Conservation (phyloP, 2,113 vertebrate species). For the Chaetura pelagica region DNA sequence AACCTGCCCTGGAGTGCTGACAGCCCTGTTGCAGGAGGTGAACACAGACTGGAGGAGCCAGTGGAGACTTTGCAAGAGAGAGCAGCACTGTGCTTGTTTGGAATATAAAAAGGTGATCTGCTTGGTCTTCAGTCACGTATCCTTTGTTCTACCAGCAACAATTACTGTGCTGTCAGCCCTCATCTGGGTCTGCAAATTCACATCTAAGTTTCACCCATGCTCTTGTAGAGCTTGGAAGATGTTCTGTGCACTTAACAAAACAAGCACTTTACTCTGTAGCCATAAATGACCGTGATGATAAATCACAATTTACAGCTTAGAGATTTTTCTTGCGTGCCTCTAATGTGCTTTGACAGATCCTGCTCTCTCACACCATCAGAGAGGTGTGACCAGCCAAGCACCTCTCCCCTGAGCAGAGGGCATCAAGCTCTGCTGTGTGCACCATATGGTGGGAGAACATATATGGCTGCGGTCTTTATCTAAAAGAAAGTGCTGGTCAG, state of each 20-base stretch:
- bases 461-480: background rate
- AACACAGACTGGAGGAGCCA: background rate
- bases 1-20: background rate
- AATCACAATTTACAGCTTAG: background rate
- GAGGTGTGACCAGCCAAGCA: background rate
- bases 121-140: background rate
- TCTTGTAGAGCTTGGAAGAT: background rate
- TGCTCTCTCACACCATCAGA: background rate
- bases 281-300: background rate
- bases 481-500: background rate
- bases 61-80: background rate
- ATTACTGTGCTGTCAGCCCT: background rate
- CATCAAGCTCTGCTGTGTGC: background rate
- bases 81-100: background rate
- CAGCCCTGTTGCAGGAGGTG: rapidly evolving
- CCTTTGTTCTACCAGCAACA: background rate
- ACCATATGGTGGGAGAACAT: background rate
- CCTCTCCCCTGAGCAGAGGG: background rate
- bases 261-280: background rate
- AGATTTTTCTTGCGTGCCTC: background rate
- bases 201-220: background rate
- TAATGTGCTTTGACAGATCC: background rate
- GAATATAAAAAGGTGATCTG: background rate
- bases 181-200: background rate
- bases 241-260: background rate